Evolutionary conservation across 2,113 vertebrate species (phyloP).

Genomic region (Toxotes jaculatrix): DNA sequence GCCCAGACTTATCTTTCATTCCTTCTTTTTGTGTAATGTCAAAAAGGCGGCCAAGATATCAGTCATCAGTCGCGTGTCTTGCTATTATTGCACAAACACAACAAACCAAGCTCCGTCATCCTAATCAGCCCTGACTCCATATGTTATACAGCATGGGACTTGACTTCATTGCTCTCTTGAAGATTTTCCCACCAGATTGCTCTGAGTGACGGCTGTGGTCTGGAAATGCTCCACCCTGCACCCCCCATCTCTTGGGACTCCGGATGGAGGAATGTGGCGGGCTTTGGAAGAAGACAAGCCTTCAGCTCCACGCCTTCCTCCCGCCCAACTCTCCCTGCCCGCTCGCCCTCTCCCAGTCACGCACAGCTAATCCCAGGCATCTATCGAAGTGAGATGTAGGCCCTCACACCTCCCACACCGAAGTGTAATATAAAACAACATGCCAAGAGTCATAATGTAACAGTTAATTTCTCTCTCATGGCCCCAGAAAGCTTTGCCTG

Average conservation of each 20-base stretch:
- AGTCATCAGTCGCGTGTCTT: slow-evolving; percentile 23
- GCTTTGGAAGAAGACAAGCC: slow-evolving; percentile 58
- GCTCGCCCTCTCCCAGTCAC: slow-evolving; percentile 65
- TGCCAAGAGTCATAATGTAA: slow-evolving; percentile 8
- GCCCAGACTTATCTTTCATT: slow-evolving; percentile 7
- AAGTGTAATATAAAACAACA: slow-evolving; percentile 31
- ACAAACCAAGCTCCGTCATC: slow-evolving; percentile 4
- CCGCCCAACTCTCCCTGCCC: slow-evolving; percentile 31
- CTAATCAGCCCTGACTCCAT: slow-evolving; percentile 55
- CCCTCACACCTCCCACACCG: slow-evolving; percentile 39
- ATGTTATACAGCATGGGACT: slow-evolving; percentile 33
- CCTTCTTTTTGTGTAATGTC: slow-evolving; percentile 14
- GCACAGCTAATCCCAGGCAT: slow-evolving; percentile 72
- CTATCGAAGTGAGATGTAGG: slow-evolving; percentile 49
- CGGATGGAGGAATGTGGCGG: slow-evolving; percentile 75
- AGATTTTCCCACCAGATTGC: slow-evolving; percentile 76
- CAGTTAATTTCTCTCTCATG: slow-evolving; percentile 6
- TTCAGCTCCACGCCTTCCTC: slow-evolving; percentile 52
- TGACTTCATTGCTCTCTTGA: slow-evolving; percentile 57
- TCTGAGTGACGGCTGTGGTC: slow-evolving; percentile 70
- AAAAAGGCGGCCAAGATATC: slow-evolving; percentile 1
- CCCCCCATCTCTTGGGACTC: slow-evolving; percentile 68
- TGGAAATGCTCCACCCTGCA: slow-evolving; percentile 59
- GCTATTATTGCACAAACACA: slow-evolving; percentile 46
- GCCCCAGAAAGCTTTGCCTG: not conserved